Percentiles rank a stretch among this genome's conserved stretches.
phyloP scores from a whole-genome alignment of 2,888 invertebrate species.

The Epirrhoe tristata region DNA sequence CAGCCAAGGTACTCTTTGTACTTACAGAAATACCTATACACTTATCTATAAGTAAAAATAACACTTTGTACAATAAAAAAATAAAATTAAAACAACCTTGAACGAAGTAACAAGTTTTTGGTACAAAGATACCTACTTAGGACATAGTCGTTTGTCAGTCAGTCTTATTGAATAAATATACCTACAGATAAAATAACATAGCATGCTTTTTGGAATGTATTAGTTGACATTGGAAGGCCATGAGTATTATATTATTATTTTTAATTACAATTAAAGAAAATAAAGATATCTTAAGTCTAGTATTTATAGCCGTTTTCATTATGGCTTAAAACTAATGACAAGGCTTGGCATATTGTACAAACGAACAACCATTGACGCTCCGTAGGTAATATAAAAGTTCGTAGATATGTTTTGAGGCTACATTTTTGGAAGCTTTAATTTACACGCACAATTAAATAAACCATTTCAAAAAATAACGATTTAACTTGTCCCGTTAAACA shows the following conservation, averaged over 20 bases:
- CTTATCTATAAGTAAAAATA: conserved; percentile 23
- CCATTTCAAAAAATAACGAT: not conserved
- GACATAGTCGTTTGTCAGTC: conserved; percentile 64
- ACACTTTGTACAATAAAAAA: conserved; percentile 44
- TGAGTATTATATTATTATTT: conserved; percentile 49
- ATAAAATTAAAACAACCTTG: conserved; percentile 53
- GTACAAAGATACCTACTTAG: conserved; percentile 54
- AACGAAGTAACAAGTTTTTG: conserved; percentile 54
- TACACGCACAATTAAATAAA: conserved; percentile 47
- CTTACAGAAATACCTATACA: conserved; percentile 34
- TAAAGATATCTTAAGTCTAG: conserved; percentile 46
- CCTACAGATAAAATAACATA: conserved; percentile 50
- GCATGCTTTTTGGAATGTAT: conserved; percentile 62
- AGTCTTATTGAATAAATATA: conserved; percentile 68
- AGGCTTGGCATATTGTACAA: conserved; percentile 61
- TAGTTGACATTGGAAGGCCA: conserved; percentile 51
- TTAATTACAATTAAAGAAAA: conserved; percentile 37
- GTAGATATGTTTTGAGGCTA: conserved; percentile 67
- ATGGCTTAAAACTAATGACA: conserved; percentile 50
- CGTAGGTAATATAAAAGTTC: conserved; percentile 47
- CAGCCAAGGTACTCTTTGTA: conserved; percentile 65
- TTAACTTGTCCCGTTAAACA: conserved; percentile 14
- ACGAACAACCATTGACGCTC: conserved; percentile 44
- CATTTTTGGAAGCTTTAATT: conserved; percentile 68
- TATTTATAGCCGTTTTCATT: conserved; percentile 50